Conservation (phyloP, 2,888 invertebrate species). For the Prionchulus punctatus region DNA sequence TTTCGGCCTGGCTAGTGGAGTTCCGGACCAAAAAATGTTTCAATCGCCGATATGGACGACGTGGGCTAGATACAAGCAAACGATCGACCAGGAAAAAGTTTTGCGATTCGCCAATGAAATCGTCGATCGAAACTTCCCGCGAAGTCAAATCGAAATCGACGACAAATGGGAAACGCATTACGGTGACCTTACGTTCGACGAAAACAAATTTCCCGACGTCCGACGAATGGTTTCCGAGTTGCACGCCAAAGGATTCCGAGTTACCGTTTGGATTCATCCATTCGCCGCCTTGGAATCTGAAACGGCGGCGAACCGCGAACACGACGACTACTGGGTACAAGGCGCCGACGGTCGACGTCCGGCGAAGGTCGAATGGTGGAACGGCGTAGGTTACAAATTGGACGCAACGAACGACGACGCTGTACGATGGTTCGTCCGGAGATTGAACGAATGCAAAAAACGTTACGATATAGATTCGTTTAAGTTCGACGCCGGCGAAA, state of each 20-base stretch:
- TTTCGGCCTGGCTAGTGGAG: no score
- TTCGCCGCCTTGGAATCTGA: constrained; percentile 76
- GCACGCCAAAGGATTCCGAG: constrained; percentile 57
- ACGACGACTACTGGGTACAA: constrained; percentile 39
- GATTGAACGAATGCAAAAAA: constrained; percentile 49
- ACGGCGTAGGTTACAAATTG: constrained; percentile 58
- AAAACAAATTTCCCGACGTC: constrained; percentile 52
- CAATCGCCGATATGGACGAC: no score
- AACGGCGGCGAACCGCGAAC: no score
- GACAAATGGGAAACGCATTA: constrained; percentile 24
- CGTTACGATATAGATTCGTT: constrained; percentile 62
- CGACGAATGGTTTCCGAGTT: constrained; percentile 40
- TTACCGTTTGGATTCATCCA: constrained; percentile 68
- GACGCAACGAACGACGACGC: constrained; percentile 70
- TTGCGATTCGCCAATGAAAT: constrained; percentile 20
- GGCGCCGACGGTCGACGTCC: constrained; percentile 31
- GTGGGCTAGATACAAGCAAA: no score
- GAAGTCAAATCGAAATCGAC: constrained; percentile 22
- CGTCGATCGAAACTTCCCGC: constrained; percentile 17
- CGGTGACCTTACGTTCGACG: constrained; percentile 41
- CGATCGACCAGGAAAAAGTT: no score
- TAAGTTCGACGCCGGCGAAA: constrained; percentile 68
- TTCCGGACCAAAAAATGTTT: no score
- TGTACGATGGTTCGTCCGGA: constrained; percentile 58
- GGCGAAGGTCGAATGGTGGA: constrained; percentile 64